Percentiles rank a stretch among this genome's conserved stretches.
Evolutionary conservation across 2,113 vertebrate species (phyloP).

Genomic region (Sturnira hondurensis): DNA sequence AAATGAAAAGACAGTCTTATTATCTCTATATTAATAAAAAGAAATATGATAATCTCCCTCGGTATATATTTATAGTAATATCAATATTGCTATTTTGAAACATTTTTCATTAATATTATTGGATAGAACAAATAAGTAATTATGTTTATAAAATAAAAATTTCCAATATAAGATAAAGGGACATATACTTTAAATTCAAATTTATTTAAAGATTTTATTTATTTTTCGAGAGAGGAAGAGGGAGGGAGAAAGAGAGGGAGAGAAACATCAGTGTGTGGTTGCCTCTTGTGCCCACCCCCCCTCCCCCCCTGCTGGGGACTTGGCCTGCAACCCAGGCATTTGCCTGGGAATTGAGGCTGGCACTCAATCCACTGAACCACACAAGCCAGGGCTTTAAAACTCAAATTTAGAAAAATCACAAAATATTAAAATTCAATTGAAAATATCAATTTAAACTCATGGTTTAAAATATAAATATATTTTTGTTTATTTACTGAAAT

Average conservation of each 20-base stretch:
- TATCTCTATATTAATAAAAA: background rate
- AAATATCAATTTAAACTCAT: constrained; percentile 29
- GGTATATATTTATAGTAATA: background rate
- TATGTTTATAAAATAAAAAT: constrained; percentile 26
- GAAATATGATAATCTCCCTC: background rate
- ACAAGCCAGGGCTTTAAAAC: background rate
- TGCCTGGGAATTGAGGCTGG: too few relatives aligned
- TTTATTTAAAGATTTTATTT: background rate
- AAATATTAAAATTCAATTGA: constrained; percentile 1
- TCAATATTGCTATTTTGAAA: constrained; percentile 1
- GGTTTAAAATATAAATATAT: background rate
- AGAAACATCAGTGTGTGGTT: too few relatives aligned
- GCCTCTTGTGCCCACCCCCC: too few relatives aligned
- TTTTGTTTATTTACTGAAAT: background rate
- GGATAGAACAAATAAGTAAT: constrained; percentile 28
- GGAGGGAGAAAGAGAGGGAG: too few relatives aligned
- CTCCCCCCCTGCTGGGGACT: too few relatives aligned
- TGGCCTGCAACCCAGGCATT: too few relatives aligned
- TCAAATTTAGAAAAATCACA: background rate
- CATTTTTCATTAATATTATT: background rate
- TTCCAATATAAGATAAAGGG: constrained; percentile 1
- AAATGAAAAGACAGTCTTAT: background rate
- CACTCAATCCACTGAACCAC: too few relatives aligned
- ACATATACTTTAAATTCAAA: background rate
- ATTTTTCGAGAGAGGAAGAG: too few relatives aligned